Base-by-base conservation (phyloP, 2,113 vertebrate genomes). In the Barnardius zonarius region DNA sequence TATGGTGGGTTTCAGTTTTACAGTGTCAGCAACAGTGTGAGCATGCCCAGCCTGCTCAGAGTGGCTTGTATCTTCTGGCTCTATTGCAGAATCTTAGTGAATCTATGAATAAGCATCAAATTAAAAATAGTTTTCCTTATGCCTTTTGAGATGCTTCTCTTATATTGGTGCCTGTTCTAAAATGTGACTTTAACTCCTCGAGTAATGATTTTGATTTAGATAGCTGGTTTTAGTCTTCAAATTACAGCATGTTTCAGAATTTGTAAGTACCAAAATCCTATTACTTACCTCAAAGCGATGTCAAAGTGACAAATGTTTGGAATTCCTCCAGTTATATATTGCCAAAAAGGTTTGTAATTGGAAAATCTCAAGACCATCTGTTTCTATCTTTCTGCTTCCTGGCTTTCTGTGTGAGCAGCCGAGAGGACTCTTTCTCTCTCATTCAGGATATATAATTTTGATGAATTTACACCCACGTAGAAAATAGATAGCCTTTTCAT, bases 331-430 rank as follows among this genome's bases (percentile, higher is more conserved):
- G 87, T 28, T 83, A 37, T 86, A 52, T 59, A 75, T 95, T 95
- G 87, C 87, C 95, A 96, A 80, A 95, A 95, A 90, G 84, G 44
- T 70, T 94, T 93, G 92, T 93, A 95, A 94, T 91, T 93, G 91
- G 82, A 95, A 97, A 87, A 89, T 85, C 89, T 97, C 81, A 93
- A 73, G 91, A 89, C 93, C 94, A 95, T 97, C 96, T 97, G 95
- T 92, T 95, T 87, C 6, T 84, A 72, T 95, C 90, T 69, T 83
- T 92, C 48, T 85, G 80, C 44, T 83, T 79, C 90, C 70, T 77
- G 35, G 30, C 35, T 91, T 91, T 96, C 91, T 72, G 44, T 87
- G 57, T 44, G 74, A 92, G 77, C 81, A 89, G 48, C 74, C 78
- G 74, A 92, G 81, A 39, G 28, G 73, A 82, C 69, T 62, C 67